Base-by-base conservation (phyloP, 35 echinoderm and acorn worm genomes). In the Apostichopus parvimensis region DNA sequence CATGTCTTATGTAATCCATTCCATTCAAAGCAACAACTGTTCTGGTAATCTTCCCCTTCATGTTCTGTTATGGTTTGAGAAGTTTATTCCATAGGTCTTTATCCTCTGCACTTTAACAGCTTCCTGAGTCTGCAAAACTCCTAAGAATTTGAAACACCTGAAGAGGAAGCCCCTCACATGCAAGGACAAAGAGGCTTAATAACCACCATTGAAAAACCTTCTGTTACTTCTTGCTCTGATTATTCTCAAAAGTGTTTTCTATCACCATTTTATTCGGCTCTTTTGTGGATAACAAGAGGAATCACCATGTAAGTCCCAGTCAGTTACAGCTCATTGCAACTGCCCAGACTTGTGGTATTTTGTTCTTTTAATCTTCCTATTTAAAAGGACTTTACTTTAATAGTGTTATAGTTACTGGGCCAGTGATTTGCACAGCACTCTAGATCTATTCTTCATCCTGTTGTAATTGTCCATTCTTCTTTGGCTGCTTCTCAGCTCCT, bases 381-480 rank as follows among this genome's bases (percentile, higher is more conserved):
- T 82, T 82, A 82, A 17, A 18, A 54, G 0, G 14, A 18, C 18
- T 82, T 82, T 68, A 14, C 11, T 68, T 14, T 68, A 68, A 18
- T 11, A 68, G 64, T 68, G 64, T 68, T 18, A 68, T 5, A 68
- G 64, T 68, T 4, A 45, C 34, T 45, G 34, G 64, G 11, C 25
- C 52, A 54, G 79, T 82, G 79, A 82, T 82, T 45, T 82, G 79
- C 52, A 54, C 79, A 68, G 11, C 11, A 82, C 79, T 82, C 25
- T 53, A 82, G 34, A 17, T 82, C 79, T 82, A 56, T 82, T 82
- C 13, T 82, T 82, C 79, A n/a, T 5, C 52, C 8, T 82, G 79
- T 82, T 82, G 79, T 82, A 82, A 82, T 82, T 82, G 79, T 82
- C 79, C 54, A 20, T 45, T 82, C 18, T 56, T 82, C 25, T 53